Evolutionary conservation across 2,888 invertebrate genomes (phyloP), one percentile per base, ranked within the genome.

Genomic region (Epinotia brunnichana): DNA sequence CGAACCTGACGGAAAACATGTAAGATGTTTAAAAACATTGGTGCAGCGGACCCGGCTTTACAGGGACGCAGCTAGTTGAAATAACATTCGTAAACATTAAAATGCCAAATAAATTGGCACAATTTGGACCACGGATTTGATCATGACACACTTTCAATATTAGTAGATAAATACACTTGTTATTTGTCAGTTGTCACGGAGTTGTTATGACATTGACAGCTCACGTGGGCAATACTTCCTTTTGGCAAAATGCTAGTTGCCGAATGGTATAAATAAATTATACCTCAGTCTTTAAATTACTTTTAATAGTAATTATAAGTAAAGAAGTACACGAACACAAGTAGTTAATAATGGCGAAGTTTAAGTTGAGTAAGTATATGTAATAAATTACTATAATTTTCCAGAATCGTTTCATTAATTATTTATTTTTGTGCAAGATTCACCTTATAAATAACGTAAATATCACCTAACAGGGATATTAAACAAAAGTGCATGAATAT

Each of bases 311-410:
- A 19, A 44, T 19, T 60, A n/a, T 51, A 69, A 72, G 41, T 35
- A 29, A 21, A 59, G 10, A 41, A 63, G 29, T 69, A 7, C 17
- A 44, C n/a, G 41, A 59, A 11, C 15, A 44, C 13, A 5, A 51
- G 24, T 9, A 69, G 15, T 61, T 21, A 17, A 56, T 21, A 57
- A 91, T 91, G 91, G 91, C 90, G 1, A 91, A 91, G 76, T 91
- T 91, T 73, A 91, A 91, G 82, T 78, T 90, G 77, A 91, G 91
- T 91, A 84, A 90, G 90, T 90, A 79, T 10, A 24, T 13, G 56
- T 54, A 35, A 66, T 60, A 11, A 24, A 56, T 19, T 19, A 24
- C 67, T 60, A 64, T 56, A 19, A 54, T 53, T 51, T 35, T 51
- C 11, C 4, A 7, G 21, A 24, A 41, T 57, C 17, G 15, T 60